Base-by-base conservation (phyloP, 2,113 vertebrate species). In the Megaceryle torquata region DNA sequence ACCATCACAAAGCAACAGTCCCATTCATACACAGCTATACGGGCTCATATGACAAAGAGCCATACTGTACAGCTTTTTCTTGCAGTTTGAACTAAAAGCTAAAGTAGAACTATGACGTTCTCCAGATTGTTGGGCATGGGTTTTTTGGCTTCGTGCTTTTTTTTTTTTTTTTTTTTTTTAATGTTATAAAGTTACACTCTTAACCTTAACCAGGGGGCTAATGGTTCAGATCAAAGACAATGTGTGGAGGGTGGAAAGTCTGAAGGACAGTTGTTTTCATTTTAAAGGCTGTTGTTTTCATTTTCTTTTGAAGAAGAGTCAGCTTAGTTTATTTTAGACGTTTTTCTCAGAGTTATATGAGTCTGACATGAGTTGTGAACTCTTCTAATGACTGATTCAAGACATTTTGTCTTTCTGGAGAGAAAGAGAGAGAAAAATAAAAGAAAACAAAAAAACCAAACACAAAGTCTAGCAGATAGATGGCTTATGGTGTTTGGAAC, bases 291-390 rank as follows among this genome's bases (percentile, higher is more conserved):
- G 74, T 72, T 95, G 86, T 89, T 95, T 95, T 95, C 75, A 82
- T 91, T 96, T 93, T 72, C 86, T 92, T 94, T 93, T 94, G 86
- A 96, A 85, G 95, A 96, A 85, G 91, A 96, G 43, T 88, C 75
- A 89, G 70, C 44, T 80, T 77, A 29, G 91, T 94, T 95, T 94
- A 95, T 95, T 95, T 96, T 95, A 95, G 91, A 80, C 63, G 3
- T 88, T 87, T 90, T 86, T 48, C 71, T 89, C 41, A 63, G 37
- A 89, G 82, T 88, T 85, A 89, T 20, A 50, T 41, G 75, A 77
- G 57, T 65, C n/a, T 91, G 82, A 94, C 87, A 85, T 51, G 3
- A 31, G 86, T 88, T 91, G 90, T 93, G 91, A 95, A 92, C 86
- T 84, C 74, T 64, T 57, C 70, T 93, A 82, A 91, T 70, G 75